Evolutionary conservation across 2,113 vertebrate species (phyloP), one percentile per base, ranked within the genome.

Genomic region (Reinhardtius hippoglossoides): DNA sequence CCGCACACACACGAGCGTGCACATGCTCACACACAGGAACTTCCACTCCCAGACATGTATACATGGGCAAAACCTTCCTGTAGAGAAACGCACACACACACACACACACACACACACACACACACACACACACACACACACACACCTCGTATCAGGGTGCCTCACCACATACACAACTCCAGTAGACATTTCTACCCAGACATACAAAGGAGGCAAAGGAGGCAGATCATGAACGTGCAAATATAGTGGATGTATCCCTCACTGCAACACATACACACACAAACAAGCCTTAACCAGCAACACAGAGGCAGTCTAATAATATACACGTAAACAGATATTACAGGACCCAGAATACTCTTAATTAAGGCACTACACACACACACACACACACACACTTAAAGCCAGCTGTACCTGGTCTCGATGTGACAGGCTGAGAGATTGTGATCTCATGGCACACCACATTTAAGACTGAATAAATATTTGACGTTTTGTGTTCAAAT

Each of bases 391-490:
- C 69, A 9, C 46, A 42, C 61, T 67, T 26, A 69, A 27, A 63
- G 14, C 59, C 55, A 61, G 61, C 12, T 18, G 21, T 57, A 70
- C 26, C 37, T 7, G 5, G 56, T 56, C 16, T 63, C 56, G 46
- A 35, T 50, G 70, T 80, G 78, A 80, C 81, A 82, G 1, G 31
- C 72, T 72, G 67, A 12, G 50, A 78, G 55, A 82, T 74, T 15
- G 50, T 78, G 76, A 86, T 85, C 71, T 74, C 31, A 56, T 71
- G 74, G 62, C 75, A 65, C 55, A 74, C 55, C 67, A 63, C 66
- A 76, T 80, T 81, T 69, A 79, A 69, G 75, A 66, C 66, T 71
- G 67, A 81, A 80, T 83, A 83, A 80, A 88, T 87, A 86, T 90
- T 88, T 86, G 80, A 79, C 48, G 9, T 68, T 71, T 83, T 77